These are phyloP conservation scores for Nysson spinosus DNA, from an alignment of 2,888 invertebrate species.

Conservation along the genomic window DNA sequence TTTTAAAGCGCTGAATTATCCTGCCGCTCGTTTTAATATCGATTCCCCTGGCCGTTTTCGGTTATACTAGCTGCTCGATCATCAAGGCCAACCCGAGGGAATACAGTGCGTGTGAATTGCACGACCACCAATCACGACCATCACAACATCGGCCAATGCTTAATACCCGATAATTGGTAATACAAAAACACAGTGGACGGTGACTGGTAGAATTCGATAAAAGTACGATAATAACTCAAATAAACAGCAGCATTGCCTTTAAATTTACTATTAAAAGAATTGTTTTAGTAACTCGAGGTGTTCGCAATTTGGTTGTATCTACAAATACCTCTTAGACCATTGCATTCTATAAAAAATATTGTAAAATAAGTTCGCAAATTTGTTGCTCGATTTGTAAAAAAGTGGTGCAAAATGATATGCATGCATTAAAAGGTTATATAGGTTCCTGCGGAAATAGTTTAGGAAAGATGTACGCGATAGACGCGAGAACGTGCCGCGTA, in stretches of 20 bases:
- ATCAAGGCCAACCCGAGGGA: conserved; percentile 44
- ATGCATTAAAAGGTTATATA: background rate
- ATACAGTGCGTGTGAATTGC: conserved; percentile 19
- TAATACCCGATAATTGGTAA: background rate
- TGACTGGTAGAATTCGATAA: background rate
- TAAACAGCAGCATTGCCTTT: too few species aligned
- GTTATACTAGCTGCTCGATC: conserved; percentile 15
- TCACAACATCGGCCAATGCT: conserved; percentile 36
- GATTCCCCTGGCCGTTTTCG: conserved; percentile 40
- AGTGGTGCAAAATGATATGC: background rate
- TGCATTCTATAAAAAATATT: too few species aligned
- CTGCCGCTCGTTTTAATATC: conserved; percentile 41
- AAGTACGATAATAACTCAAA: background rate
- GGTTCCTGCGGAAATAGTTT: background rate
- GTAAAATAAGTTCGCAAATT: too few species aligned
- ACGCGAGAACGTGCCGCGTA: background rate
- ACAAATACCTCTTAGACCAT: too few species aligned
- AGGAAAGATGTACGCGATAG: background rate
- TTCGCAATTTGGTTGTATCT: too few species aligned
- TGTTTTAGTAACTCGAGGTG: too few species aligned
- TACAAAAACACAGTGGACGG: background rate
- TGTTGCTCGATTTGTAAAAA: too few species aligned
- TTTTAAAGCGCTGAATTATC: conserved; percentile 66
- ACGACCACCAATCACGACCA: conserved; percentile 19
- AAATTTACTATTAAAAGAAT: too few species aligned